Evolutionary conservation across 1,140 invertebrate species (phyloP).

Genomic region (Monomorium pharaonis): DNA sequence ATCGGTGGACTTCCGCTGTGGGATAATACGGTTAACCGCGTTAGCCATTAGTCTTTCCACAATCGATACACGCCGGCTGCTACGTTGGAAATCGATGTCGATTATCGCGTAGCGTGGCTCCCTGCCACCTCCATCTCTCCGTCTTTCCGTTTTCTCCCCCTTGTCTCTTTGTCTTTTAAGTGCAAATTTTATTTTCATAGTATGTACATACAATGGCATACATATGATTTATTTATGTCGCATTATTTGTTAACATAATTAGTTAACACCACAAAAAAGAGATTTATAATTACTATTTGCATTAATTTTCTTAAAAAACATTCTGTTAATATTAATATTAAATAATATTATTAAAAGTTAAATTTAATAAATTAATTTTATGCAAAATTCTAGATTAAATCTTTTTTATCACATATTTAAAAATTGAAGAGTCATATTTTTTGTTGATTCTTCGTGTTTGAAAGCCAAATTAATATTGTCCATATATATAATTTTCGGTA

Average conservation of each 20-base stretch:
- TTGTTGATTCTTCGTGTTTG: neutral
- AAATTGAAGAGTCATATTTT: neutral
- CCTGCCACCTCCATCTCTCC: slow-evolving; percentile 30
- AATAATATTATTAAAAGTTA: neutral
- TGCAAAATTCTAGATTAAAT: neutral
- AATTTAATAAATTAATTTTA: neutral
- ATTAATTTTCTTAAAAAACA: neutral
- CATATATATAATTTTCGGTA: neutral
- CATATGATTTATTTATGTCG: neutral
- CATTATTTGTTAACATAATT: slow-evolving; percentile 1
- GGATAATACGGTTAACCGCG: slow-evolving; percentile 76
- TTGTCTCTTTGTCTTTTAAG: neutral
- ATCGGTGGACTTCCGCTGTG: slow-evolving; percentile 71
- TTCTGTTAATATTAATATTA: neutral
- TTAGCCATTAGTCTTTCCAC: slow-evolving; percentile 75
- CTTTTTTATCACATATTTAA: neutral
- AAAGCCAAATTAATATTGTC: slow-evolving; percentile 1
- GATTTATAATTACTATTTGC: neutral
- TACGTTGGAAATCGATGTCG: slow-evolving; percentile 70
- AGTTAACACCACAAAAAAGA: neutral
- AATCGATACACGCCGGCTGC: slow-evolving; percentile 75
- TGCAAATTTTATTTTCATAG: neutral
- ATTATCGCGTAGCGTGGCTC: slow-evolving; percentile 65
- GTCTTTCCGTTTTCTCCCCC: slow-evolving; percentile 17
- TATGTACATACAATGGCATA: neutral